These are phyloP conservation scores for Astropecten irregularis DNA, from an alignment of 53 echinoderm and acorn worm genomes.

Conservation along the genomic window DNA sequence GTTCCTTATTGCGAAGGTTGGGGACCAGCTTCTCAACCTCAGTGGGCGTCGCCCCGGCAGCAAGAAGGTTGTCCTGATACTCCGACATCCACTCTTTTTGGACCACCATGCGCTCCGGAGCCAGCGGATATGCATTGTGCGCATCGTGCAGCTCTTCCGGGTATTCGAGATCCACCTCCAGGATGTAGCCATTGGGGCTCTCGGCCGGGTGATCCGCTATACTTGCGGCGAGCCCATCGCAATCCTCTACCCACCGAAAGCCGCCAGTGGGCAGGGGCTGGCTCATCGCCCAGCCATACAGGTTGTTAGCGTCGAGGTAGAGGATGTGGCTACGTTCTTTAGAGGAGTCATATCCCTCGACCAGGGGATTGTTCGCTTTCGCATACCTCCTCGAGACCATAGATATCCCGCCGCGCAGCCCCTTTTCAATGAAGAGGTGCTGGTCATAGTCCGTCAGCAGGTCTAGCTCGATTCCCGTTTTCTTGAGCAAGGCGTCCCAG, in stretches of 20 bases:
- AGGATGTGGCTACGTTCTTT: slow-evolving; percentile 9
- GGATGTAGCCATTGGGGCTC: slow-evolving; percentile 24
- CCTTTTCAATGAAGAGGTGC: slow-evolving; percentile 57
- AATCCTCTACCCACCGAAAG: neutral
- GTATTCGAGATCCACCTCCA: slow-evolving; percentile 58
- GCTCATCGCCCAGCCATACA: slow-evolving; percentile 57
- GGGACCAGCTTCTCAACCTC: slow-evolving; percentile 46
- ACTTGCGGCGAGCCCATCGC: neutral
- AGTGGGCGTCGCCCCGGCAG: neutral
- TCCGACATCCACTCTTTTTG: slow-evolving; percentile 16
- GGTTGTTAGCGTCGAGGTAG: slow-evolving; percentile 60
- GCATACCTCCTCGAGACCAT: slow-evolving; percentile 29
- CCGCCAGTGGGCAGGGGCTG: slow-evolving; percentile 9
- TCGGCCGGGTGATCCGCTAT: neutral
- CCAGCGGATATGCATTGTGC: slow-evolving; percentile 54
- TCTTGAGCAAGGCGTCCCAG: slow-evolving; percentile 54
- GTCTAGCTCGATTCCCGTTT: slow-evolving; percentile 16
- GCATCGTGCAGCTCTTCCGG: slow-evolving; percentile 23
- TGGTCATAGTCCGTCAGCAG: slow-evolving; percentile 55
- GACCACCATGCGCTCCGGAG: slow-evolving; percentile 35
- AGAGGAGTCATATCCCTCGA: neutral
- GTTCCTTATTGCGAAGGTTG: slow-evolving; percentile 11
- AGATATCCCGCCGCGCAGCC: slow-evolving; percentile 46
- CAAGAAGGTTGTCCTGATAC: neutral
- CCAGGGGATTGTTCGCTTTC: slow-evolving; percentile 36